These are phyloP conservation scores for Gastrophryne carolinensis DNA, from an alignment of 2,797 vertebrate genomes.

Conservation along the genomic window DNA sequence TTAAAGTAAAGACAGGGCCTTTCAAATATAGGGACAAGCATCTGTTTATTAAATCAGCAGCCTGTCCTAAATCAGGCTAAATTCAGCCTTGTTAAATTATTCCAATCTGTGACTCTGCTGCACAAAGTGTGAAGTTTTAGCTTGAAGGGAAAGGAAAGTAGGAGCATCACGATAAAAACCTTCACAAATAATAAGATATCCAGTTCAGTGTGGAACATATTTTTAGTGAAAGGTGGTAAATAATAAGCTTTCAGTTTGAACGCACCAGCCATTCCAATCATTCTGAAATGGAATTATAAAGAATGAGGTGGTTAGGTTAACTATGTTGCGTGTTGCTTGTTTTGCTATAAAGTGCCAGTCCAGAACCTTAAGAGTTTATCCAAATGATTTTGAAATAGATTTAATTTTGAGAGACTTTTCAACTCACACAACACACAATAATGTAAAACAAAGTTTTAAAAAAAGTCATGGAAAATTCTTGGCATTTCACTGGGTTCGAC, in stretches of 20 bases:
- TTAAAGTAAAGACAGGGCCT: slow-evolving; percentile 38
- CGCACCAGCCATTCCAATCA: background rate
- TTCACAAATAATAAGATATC: slow-evolving; percentile 12
- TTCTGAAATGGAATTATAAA: background rate
- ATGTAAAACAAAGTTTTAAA: too few relatives aligned
- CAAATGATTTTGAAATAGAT: too few relatives aligned
- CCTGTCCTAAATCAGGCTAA: slow-evolving; percentile 47
- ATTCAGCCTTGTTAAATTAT: slow-evolving; percentile 42
- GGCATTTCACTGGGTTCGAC: too few relatives aligned
- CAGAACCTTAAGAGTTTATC: too few relatives aligned
- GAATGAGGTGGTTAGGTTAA: background rate
- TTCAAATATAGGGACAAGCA: slow-evolving; percentile 48
- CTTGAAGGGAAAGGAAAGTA: background rate
- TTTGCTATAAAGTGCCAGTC: too few relatives aligned
- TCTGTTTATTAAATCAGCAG: slow-evolving; percentile 52
- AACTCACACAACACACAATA: too few relatives aligned
- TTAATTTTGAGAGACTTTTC: too few relatives aligned
- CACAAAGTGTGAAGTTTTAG: slow-evolving; percentile 43
- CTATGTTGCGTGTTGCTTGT: too few relatives aligned
- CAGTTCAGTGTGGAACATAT: slow-evolving; percentile 18
- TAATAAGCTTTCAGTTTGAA: background rate
- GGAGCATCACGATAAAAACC: background rate
- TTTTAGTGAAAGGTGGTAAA: slow-evolving; percentile 9
- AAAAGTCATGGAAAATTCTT: too few relatives aligned
- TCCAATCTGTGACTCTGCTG: slow-evolving; percentile 49